A percentile compares a stretch with the other conserved stretches of the same genome.
Evolutionary conservation across 2,797 vertebrate genomes (phyloP).

Genomic region (Centropyge bicolor): DNA sequence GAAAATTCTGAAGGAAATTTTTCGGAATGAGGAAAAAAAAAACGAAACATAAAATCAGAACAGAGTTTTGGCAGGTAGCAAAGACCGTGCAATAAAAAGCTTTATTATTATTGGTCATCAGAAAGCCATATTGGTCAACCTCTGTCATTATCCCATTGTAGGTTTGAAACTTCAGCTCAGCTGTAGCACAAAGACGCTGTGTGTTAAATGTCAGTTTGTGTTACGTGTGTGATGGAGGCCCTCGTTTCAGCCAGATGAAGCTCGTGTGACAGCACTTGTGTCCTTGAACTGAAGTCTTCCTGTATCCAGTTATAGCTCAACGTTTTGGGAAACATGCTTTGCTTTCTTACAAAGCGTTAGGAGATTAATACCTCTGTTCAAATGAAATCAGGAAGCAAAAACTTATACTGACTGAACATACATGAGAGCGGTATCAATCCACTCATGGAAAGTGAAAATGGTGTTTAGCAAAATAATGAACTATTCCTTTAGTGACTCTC

Average conservation of each 20-base stretch:
- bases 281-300: not conserved
- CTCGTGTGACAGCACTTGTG: not conserved
- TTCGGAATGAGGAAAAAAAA: conserved; percentile 12
- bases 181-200: not conserved
- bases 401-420: too few relatives aligned
- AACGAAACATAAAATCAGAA: conserved; percentile 2
- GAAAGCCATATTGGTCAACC: conserved; percentile 15
- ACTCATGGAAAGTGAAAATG: not conserved
- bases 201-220: not conserved
- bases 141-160: conserved; percentile 3
- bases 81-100: conserved; percentile 17
- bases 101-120: conserved; percentile 27
- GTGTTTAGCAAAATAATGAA: not conserved
- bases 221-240: conserved; percentile 12
- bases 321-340: not conserved
- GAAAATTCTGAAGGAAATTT: conserved; percentile 1
- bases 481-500: not conserved
- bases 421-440: not conserved
- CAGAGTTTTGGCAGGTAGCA: conserved; percentile 20
- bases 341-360: not conserved
- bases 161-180: conserved; percentile 24
- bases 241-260: not conserved
- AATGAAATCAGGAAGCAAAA: not conserved
- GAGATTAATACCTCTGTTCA: not conserved
- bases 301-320: not conserved